Percentiles rank a stretch among this genome's conserved stretches.
These are phyloP conservation scores for Chalcis sispes DNA, from an alignment of 2,888 invertebrate species.

Conservation along the genomic window DNA sequence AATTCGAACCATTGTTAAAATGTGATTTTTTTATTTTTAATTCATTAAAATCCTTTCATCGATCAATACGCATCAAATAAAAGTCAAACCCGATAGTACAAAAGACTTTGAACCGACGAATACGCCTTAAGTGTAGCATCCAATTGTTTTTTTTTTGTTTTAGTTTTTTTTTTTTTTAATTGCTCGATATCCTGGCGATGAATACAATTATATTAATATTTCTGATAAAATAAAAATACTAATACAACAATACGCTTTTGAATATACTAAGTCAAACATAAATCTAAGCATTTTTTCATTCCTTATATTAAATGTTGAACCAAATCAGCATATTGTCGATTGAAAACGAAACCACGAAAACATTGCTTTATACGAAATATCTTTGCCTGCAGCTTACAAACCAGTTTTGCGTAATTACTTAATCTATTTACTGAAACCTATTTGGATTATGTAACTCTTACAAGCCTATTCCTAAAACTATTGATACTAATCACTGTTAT, in stretches of 20 bases:
- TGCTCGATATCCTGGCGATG: too few species aligned
- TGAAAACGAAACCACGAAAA: constrained; percentile 15
- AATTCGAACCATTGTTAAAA: too few species aligned
- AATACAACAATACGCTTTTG: constrained; percentile 11
- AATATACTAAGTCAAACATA: constrained; percentile 20
- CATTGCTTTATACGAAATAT: constrained; percentile 38
- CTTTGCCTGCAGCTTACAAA: constrained; percentile 29
- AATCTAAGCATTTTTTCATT: constrained; percentile 20
- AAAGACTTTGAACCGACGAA: constrained; percentile 13
- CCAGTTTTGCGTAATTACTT: constrained; percentile 15
- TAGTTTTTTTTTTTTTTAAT: not conserved
- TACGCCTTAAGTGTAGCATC: not conserved
- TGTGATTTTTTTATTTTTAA: constrained; percentile 6
- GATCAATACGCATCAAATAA: constrained; percentile 18
- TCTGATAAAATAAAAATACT: constrained; percentile 16
- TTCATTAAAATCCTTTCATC: constrained; percentile 11
- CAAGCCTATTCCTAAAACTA: constrained; percentile 42
- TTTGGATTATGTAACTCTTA: constrained; percentile 34
- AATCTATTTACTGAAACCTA: constrained; percentile 28
- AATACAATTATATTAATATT: not conserved
- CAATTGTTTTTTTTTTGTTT: not conserved
- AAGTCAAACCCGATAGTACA: constrained; percentile 15
- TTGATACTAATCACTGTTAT: constrained; percentile 19
- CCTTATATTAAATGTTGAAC: constrained; percentile 21
- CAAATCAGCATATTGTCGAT: constrained; percentile 4